phyloP scores from a whole-genome alignment of 2,888 invertebrate genomes.

The Drepanosiphum platanoidis region DNA sequence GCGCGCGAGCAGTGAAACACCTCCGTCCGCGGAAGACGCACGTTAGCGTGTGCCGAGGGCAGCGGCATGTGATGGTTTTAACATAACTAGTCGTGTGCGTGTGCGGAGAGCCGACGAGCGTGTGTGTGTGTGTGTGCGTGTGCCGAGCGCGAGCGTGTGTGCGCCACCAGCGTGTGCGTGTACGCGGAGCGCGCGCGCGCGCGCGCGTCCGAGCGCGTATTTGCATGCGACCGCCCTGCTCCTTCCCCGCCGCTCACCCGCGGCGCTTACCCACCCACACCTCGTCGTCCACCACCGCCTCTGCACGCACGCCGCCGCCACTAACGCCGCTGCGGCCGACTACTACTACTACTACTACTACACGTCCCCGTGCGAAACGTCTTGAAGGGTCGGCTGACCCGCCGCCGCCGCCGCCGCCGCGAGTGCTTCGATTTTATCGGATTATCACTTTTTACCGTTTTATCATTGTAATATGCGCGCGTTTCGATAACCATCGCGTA shows the following conservation, averaged over 20 bases:
- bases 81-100: constrained; percentile 51
- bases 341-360: no score
- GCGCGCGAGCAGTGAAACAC: constrained; percentile 42
- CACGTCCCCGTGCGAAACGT: constrained; percentile 25
- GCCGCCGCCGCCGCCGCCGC: neutral
- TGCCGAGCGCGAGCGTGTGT: constrained; percentile 38
- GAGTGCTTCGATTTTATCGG: neutral
- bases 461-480: no score
- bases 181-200: constrained; percentile 57
- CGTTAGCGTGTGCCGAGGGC: constrained; percentile 62
- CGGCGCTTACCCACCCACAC: no score
- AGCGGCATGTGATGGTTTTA: constrained; percentile 60
- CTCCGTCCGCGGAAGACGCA: constrained; percentile 62
- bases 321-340: constrained; percentile 44
- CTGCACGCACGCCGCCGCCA: constrained; percentile 42
- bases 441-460: no score
- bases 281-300: constrained; percentile 19
- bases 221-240: constrained; percentile 62
- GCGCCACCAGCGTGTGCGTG: constrained; percentile 50
- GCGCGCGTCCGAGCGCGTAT: constrained; percentile 60
- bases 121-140: constrained; percentile 56
- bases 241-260: no score
- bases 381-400: constrained; percentile 57
- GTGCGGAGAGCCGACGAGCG: constrained; percentile 44
- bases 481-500: no score